Conservation (phyloP, 1,140 invertebrate species). For the Brachionus koreanus region DNA sequence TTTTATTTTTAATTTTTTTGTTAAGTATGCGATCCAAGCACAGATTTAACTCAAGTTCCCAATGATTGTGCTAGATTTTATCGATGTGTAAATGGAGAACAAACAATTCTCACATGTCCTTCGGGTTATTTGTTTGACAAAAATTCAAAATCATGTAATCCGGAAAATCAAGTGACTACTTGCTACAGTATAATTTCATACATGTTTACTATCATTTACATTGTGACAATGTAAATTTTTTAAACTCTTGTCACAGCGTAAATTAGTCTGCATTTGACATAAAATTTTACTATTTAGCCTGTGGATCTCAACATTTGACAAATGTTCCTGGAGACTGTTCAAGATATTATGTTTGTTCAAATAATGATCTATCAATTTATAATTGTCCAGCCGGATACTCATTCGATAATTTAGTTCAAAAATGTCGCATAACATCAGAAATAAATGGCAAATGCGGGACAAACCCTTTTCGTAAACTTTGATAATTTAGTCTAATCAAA, state of each 20-base stretch:
- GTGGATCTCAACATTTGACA: not conserved
- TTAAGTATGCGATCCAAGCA: not conserved
- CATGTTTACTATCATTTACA: no score
- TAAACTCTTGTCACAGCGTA: no score
- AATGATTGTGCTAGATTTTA: slow-evolving; percentile 20
- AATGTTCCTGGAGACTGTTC: slow-evolving; percentile 29
- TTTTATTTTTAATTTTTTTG: not conserved
- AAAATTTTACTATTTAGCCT: not conserved
- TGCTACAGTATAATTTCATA: not conserved
- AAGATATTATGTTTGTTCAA: not conserved
- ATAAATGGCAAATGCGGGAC: not conserved
- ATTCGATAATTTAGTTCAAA: not conserved
- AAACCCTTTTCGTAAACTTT: not conserved
- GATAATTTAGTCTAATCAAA: not conserved
- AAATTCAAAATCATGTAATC: not conserved
- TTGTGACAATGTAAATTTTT: no score
- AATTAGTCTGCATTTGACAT: no score
- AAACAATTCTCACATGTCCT: not conserved
- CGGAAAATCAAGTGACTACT: not conserved
- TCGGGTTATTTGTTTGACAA: not conserved
- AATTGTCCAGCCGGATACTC: not conserved
- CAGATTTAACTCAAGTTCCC: slow-evolving; percentile 11
- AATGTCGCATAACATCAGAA: not conserved
- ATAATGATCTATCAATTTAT: not conserved
- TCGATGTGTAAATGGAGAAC: not conserved